Evolutionary conservation across 2,113 vertebrate species (phyloP), one percentile per base, ranked within the genome.

Genomic region (Varanus komodoensis): DNA sequence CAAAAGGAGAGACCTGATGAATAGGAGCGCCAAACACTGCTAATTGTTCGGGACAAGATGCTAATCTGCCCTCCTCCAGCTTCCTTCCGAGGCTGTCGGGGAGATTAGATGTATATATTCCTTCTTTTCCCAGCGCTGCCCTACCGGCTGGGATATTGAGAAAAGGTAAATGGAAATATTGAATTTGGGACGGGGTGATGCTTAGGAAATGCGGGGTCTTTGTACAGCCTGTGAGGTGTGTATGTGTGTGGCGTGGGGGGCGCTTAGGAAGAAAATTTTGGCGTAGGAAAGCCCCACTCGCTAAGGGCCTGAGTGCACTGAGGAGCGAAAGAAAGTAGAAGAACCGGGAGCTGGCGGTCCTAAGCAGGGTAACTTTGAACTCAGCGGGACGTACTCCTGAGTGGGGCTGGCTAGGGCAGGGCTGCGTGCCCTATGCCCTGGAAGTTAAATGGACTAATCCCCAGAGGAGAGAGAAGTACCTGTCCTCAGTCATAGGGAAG

Each of bases 31-130:
- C 90, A 93, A 95, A 95, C 95, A 90, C 54, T 94, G 92, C 90
- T 95, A 95, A 97, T 91, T 94, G 96, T 96, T 91, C 96, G 50
- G 89, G 93, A 93, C 95, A 89, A 94, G 94, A 91, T 50, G 93
- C 93, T 91, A 91, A 94, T 95, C 89, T 81, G 73, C 61, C 82
- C 90, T 85, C 90, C 61, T 92, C 93, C 50, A 21, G 87, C 93
- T 94, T 94, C 86, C 92, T 94, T 94, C 90, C 84, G 90, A 90
- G 32, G 32, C 54, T 34, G 32, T 34, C 52, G 25, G 52, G 61
- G 27, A 29, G 34, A 54, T 12, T 34, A 14, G 4, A 27, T 27
- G 14, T 81, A 9, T 32, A 2, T 5, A 32, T 9, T 27, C 48
- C 14, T 52, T 12, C 29, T 52, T 1, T 6, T 52, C 77, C 85